These are phyloP conservation scores for Sphaeramia orbicularis DNA, from an alignment of 2,797 vertebrate species.

Conservation along the genomic window DNA sequence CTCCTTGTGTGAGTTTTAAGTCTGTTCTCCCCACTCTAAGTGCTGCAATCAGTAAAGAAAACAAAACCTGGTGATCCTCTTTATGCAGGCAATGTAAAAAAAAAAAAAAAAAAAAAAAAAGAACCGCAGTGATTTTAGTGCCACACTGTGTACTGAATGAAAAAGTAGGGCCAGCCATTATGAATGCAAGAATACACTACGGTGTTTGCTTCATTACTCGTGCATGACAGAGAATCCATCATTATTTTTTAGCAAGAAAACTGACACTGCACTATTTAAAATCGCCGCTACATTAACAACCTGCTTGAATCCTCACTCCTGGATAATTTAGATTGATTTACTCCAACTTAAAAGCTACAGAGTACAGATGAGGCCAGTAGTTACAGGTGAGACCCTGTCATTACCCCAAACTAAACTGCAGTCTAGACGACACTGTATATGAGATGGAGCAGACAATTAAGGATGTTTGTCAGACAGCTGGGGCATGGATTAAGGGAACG, in stretches of 20 bases:
- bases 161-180: constrained; percentile 20
- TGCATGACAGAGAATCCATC: constrained; percentile 1
- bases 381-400: constrained; percentile 54
- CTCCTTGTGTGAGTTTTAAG: constrained; percentile 47
- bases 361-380: constrained; percentile 8
- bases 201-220: constrained; percentile 16
- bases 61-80: constrained; percentile 50
- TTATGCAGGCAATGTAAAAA: constrained; percentile 14
- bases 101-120: not conserved
- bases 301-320: not conserved
- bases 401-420: constrained; percentile 56
- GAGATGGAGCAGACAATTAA: constrained; percentile 52
- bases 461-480: constrained; percentile 60
- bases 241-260: constrained; percentile 4
- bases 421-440: constrained; percentile 48
- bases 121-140: constrained; percentile 22
- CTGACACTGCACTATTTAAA: not conserved
- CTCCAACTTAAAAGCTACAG: constrained; percentile 3
- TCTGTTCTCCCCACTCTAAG: constrained; percentile 31
- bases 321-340: constrained; percentile 26
- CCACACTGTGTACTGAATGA: constrained; percentile 20
- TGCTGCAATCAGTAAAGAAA: constrained; percentile 66
- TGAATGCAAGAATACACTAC: constrained; percentile 14
- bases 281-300: not conserved
- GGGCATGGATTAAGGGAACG: constrained; percentile 18